Conservation (phyloP, 2,888 invertebrate genomes). For the Argyresthia goedartella region DNA sequence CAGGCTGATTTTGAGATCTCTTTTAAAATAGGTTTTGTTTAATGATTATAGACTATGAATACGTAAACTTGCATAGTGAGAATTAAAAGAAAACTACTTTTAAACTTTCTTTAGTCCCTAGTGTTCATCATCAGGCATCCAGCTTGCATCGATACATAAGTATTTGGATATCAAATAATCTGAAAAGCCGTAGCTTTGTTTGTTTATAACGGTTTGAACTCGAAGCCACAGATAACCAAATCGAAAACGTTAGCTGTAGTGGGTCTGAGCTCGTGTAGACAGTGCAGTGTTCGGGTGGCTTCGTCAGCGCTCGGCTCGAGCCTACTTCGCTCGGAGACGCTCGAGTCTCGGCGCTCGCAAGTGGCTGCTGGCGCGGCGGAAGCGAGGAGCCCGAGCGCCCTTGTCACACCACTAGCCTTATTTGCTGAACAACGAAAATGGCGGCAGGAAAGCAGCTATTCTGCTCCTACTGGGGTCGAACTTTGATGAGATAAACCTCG, state of each 20-base stretch:
- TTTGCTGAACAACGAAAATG: conserved; percentile 70
- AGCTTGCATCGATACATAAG: too few relatives aligned
- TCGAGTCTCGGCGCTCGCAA: conserved; percentile 26
- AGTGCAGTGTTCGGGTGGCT: conserved; percentile 25
- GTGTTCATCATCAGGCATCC: too few relatives aligned
- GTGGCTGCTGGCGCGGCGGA: conserved; percentile 66
- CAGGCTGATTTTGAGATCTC: too few relatives aligned
- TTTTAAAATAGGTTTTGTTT: too few relatives aligned
- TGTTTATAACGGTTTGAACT: too few relatives aligned
- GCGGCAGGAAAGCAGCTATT: conserved; percentile 36
- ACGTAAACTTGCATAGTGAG: too few relatives aligned
- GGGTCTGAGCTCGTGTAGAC: background rate
- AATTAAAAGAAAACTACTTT: too few relatives aligned
- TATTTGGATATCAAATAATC: too few relatives aligned
- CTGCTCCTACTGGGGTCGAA: background rate
- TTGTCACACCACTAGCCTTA: conserved; percentile 68
- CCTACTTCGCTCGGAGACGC: conserved; percentile 44
- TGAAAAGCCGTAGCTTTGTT: too few relatives aligned
- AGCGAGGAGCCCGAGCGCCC: conserved; percentile 61
- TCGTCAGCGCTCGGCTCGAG: conserved; percentile 25
- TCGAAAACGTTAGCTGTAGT: background rate
- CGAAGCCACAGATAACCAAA: too few relatives aligned
- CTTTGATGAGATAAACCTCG: background rate
- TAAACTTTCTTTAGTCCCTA: too few relatives aligned
- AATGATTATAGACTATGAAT: too few relatives aligned